Base-by-base conservation (phyloP, 1,140 invertebrate genomes). In the Cephus cinctus region DNA sequence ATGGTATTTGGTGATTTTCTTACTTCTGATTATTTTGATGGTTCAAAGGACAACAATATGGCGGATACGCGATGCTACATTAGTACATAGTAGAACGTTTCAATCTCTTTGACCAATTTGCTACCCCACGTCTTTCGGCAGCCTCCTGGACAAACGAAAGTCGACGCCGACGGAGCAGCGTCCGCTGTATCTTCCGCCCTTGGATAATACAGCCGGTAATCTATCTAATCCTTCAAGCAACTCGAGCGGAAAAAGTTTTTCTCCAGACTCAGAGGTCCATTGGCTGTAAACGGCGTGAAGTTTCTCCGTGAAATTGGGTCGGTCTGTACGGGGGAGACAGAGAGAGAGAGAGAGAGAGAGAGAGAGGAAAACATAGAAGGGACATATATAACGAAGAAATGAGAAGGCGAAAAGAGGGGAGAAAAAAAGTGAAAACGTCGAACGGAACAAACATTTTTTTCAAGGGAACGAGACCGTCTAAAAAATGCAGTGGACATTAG, bases 141-240 rank as follows among this genome's bases (percentile, higher is more conserved):
- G 21, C 30, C 20, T 12, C 9, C 25, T n/a, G 4, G 4, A 11
- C 31, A 9, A 11, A 12, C 23, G 25, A 31, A 21, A 41, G 21
- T 6, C 40, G 38, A 35, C 41, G 48, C 34, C 43, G n/a, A n/a
- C n/a, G n/a, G n/a, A n/a, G n/a, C n/a, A n/a, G n/a, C n/a, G n/a
- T n/a, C n/a, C n/a, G n/a, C n/a, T n/a, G n/a, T n/a, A n/a, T 58
- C 49, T 47, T 61, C 56, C 50, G 44, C 51, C 49, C 43, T 38
- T 49, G 47, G 48, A 53, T 57, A 53, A 57, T 57, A 54, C 25
- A 51, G 34, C 42, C 52, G 65, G 63, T 74, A 74, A 74, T 74
- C 64, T 63, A 70, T 74, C 71, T 70, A 71, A 74, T 74, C 65
- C 63, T 57, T 73, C 66, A 65, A 66, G 54, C 56, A 59, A 50